Percentiles rank a stretch among this genome's conserved stretches.
Evolutionary conservation across 2,888 invertebrate species (phyloP).

Genomic region (Xestia c-nigrum): DNA sequence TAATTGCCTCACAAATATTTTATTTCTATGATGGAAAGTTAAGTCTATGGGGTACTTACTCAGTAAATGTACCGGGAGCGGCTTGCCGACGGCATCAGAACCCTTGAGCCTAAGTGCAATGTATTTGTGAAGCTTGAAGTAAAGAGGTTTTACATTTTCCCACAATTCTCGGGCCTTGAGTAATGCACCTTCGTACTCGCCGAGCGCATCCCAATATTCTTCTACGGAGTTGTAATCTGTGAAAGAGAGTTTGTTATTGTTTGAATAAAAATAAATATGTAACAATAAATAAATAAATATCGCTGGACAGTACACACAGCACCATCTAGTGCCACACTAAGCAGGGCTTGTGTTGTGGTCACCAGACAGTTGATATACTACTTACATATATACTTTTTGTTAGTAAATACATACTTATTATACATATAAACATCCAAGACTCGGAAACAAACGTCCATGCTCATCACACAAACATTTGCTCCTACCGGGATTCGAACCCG

Average conservation of each 20-base stretch:
- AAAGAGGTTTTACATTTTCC: conserved; percentile 89
- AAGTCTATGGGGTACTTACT: conserved; percentile 83
- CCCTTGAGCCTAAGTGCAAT: conserved; percentile 87
- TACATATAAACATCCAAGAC: no score
- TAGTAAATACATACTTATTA: no score
- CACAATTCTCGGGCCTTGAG: conserved; percentile 89
- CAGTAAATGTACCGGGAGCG: conserved; percentile 88
- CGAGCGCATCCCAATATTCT: conserved; percentile 90
- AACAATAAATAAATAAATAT: no score
- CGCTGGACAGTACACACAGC: no score
- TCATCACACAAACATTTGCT: no score
- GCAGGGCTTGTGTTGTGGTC: no score
- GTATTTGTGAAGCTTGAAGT: conserved; percentile 89
- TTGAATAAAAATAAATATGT: no score
- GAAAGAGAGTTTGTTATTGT: conserved; percentile 43
- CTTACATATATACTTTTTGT: no score
- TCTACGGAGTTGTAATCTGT: conserved; percentile 84
- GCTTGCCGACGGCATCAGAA: conserved; percentile 84
- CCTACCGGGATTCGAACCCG: no score
- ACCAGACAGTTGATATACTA: no score
- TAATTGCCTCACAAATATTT: neutral
- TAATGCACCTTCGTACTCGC: conserved; percentile 88
- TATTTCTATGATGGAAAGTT: conserved; percentile 11
- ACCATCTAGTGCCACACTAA: no score
- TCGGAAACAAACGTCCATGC: no score